These are phyloP conservation scores for Phyllotreta striolata DNA, from an alignment of 2,888 invertebrate genomes.

Conservation along the genomic window DNA sequence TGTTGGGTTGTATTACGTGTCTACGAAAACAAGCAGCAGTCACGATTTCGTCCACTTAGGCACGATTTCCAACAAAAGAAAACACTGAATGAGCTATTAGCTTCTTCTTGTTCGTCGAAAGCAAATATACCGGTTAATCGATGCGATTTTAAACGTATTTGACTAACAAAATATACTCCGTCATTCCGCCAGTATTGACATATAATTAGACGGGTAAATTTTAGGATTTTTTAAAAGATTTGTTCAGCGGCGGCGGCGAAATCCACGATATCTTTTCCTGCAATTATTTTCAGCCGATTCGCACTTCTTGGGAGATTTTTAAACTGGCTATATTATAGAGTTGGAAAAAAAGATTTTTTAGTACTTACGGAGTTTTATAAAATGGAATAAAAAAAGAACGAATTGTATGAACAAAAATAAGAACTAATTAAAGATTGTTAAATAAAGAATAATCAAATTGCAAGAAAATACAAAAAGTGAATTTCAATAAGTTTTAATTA, in stretches of 20 bases:
- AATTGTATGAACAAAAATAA: too few species aligned
- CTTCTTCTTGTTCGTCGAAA: slow-evolving; percentile 45
- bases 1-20: slow-evolving; percentile 20
- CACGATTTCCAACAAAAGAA: slow-evolving; percentile 51
- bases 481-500: too few species aligned
- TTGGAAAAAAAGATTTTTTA: background rate
- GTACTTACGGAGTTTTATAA: too few species aligned
- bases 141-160: slow-evolving; percentile 55
- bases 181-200: slow-evolving; percentile 47
- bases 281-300: background rate
- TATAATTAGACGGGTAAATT: slow-evolving; percentile 48
- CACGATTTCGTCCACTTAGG: slow-evolving; percentile 49
- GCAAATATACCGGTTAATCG: slow-evolving; percentile 52
- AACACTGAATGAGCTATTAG: slow-evolving; percentile 44
- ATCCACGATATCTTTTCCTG: background rate
- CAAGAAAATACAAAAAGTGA: too few species aligned
- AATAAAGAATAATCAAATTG: too few species aligned
- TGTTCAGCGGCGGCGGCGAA: slow-evolving; percentile 21
- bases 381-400: too few species aligned
- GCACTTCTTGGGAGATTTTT: background rate
- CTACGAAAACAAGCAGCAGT: slow-evolving; percentile 39
- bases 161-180: slow-evolving; percentile 48
- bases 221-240: slow-evolving; percentile 35
- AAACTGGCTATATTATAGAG: background rate
- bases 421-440: too few species aligned